Percentiles rank a stretch among this genome's conserved stretches.
Conservation (phyloP, 2,113 vertebrate species). For the Menidia beryllina region DNA sequence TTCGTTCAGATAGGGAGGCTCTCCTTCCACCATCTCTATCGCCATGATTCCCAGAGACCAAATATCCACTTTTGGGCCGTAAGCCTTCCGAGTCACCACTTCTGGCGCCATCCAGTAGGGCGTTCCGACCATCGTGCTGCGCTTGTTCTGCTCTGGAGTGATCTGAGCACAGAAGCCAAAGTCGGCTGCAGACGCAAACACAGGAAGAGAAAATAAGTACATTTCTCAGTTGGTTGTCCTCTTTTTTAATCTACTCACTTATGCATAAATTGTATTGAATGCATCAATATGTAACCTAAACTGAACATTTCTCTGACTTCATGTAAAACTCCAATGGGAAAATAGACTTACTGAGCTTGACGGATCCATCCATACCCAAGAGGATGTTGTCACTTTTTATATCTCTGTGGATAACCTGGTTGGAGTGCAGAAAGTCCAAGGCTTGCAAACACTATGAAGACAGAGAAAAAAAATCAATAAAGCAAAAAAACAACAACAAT, state of each 20-base stretch:
- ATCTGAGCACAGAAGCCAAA: conserved; percentile 99
- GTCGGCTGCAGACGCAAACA: conserved; percentile 85
- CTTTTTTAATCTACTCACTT: too few species aligned
- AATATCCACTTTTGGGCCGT: conserved; percentile 97
- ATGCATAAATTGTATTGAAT: background rate
- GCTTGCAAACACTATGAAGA: conserved; percentile 93
- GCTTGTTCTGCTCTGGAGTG: conserved; percentile 98
- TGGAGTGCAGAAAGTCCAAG: conserved; percentile 97
- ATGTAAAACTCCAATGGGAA: background rate
- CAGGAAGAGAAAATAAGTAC: background rate
- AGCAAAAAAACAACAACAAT: too few species aligned
- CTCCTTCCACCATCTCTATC: conserved; percentile 99
- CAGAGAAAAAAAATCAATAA: background rate
- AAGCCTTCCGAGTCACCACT: conserved; percentile 97
- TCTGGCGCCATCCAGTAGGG: conserved; percentile 99
- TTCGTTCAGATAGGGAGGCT: conserved; percentile 98
- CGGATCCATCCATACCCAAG: conserved; percentile 97
- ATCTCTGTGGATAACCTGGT: conserved; percentile 98
- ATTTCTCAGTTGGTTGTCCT: too few species aligned
- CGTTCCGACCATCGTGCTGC: conserved; percentile 98
- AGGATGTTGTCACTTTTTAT: conserved; percentile 99
- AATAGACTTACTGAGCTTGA: conserved; percentile 92
- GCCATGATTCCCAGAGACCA: conserved; percentile 99
- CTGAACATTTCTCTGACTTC: background rate
- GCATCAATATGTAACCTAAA: background rate